A percentile compares a stretch with the other conserved stretches of the same genome.
Evolutionary conservation across 2,888 invertebrate species (phyloP).

Genomic region (Noctua comes): DNA sequence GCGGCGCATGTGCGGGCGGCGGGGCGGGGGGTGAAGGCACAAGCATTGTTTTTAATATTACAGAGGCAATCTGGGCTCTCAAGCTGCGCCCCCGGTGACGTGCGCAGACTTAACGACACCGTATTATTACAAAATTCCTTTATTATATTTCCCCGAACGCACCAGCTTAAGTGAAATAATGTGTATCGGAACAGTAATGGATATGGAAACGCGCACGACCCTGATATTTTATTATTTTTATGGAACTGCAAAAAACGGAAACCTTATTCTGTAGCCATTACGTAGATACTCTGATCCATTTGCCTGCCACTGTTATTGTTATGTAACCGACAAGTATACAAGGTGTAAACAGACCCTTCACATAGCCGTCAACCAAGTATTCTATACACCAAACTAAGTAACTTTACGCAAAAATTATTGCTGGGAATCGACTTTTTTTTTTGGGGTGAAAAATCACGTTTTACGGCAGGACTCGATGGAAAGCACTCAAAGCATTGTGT

Average conservation of each 20-base stretch:
- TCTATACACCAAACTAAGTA: too few species aligned
- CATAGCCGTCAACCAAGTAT: too few species aligned
- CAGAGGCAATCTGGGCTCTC: slow-evolving; percentile 69
- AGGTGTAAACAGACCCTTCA: too few species aligned
- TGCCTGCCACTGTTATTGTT: slow-evolving; percentile 22
- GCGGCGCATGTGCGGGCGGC: not conserved
- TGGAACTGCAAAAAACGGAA: slow-evolving; percentile 57
- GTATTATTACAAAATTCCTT: slow-evolving; percentile 68
- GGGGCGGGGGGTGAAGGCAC: slow-evolving; percentile 18
- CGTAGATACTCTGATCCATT: slow-evolving; percentile 38
- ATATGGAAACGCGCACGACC: slow-evolving; percentile 65
- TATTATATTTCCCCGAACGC: slow-evolving; percentile 70
- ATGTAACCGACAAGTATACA: slow-evolving; percentile 1
- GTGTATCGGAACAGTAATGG: slow-evolving; percentile 69
- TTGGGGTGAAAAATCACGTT: too few species aligned
- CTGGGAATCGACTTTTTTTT: too few species aligned
- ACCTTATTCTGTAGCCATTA: slow-evolving; percentile 48
- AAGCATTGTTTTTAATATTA: slow-evolving; percentile 73
- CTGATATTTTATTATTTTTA: slow-evolving; percentile 67
- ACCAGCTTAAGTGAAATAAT: slow-evolving; percentile 70
- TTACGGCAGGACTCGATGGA: too few species aligned
- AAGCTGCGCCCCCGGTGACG: slow-evolving; percentile 69
- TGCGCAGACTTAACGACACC: slow-evolving; percentile 69
- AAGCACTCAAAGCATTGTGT: too few species aligned
- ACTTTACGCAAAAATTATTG: too few species aligned